These are phyloP conservation scores for Tapirus indicus DNA, from an alignment of 2,797 vertebrate species.

Conservation along the genomic window DNA sequence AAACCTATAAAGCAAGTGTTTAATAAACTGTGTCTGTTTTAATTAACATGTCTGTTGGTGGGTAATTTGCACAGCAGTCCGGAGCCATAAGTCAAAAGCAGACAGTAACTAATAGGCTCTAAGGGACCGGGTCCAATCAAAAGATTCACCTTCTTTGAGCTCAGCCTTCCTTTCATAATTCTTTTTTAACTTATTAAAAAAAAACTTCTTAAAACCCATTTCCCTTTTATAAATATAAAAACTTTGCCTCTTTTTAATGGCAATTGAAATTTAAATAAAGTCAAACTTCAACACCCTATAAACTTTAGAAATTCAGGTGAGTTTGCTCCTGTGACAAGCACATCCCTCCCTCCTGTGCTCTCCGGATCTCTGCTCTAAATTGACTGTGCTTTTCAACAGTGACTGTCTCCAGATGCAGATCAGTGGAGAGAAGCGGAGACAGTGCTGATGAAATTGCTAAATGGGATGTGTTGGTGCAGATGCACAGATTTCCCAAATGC, in stretches of 20 bases:
- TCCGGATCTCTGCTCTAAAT: not conserved
- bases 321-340: not conserved
- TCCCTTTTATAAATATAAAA: not conserved
- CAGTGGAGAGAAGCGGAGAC: not conserved
- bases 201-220: not conserved
- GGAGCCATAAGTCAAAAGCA: not conserved
- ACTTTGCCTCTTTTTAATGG: not conserved
- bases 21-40: not conserved
- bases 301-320: not conserved
- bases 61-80: not conserved
- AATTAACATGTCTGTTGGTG: not conserved
- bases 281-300: not conserved
- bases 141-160: not conserved
- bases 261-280: not conserved
- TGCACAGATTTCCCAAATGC: accelerated
- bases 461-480: not conserved
- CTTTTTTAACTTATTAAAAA: not conserved
- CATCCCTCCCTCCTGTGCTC: not conserved
- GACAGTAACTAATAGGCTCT: not conserved
- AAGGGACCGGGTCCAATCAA: not conserved
- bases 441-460: not conserved
- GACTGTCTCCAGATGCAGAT: accelerated
- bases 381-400: not conserved
- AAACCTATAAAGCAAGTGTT: not conserved
- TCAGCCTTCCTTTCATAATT: not conserved